Evolutionary conservation across 2,888 invertebrate species (phyloP).

Genomic region (Cephonodes hylas): DNA sequence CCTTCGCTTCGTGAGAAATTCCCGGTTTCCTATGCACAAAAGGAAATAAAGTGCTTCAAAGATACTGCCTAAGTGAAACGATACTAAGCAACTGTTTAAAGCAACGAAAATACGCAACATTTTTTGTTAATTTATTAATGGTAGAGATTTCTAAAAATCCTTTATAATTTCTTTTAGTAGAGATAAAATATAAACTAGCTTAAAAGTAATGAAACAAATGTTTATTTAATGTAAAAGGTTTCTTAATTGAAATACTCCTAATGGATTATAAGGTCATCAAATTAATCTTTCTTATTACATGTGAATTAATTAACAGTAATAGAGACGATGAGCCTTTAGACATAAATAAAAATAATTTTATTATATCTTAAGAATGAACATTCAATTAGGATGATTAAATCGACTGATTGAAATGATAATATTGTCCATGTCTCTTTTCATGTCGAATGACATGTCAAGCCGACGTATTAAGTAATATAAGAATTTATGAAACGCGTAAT

Average conservation of each 20-base stretch:
- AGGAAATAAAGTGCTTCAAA: neutral
- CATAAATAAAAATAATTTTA: neutral
- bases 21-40: conserved; percentile 1
- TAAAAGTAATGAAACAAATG: neutral
- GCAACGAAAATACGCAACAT: neutral
- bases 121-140: neutral
- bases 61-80: neutral
- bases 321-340: neutral
- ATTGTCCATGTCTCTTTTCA: neutral
- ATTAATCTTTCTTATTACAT: neutral
- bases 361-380: neutral
- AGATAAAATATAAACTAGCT: neutral
- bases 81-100: neutral
- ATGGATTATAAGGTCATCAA: neutral
- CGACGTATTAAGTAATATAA: too few relatives aligned
- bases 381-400: neutral
- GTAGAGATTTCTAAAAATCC: neutral
- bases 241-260: neutral
- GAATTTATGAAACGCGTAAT: too few relatives aligned
- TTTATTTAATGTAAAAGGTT: neutral
- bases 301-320: neutral
- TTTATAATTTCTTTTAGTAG: neutral
- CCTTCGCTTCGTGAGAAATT: neutral
- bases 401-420: neutral
- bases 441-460: too few relatives aligned